Evolutionary conservation across 1,140 invertebrate genomes (phyloP).

Genomic region (Phortica variegata): DNA sequence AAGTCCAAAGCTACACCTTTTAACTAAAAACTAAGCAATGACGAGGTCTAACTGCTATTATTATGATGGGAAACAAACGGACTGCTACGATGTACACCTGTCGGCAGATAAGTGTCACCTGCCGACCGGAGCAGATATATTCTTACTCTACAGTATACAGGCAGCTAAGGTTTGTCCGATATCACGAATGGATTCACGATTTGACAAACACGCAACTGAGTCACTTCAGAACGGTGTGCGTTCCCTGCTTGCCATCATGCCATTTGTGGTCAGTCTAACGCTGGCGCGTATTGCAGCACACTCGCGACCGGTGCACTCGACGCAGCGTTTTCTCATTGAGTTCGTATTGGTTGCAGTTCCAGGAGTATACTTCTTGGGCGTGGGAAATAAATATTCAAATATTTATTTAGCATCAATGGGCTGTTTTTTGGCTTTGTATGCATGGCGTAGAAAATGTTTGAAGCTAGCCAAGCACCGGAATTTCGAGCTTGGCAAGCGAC

Average conservation of each 20-base stretch:
- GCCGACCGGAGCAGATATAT: slow-evolving; percentile 13
- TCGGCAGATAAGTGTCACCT: slow-evolving; percentile 4
- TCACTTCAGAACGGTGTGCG: slow-evolving; percentile 12
- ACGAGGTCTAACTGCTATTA: too few species aligned
- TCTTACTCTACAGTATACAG: slow-evolving; percentile 7
- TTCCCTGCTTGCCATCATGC: slow-evolving; percentile 15
- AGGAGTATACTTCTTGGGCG: slow-evolving; percentile 20
- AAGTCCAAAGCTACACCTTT: too few species aligned
- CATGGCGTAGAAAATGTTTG: not conserved
- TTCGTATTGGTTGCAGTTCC: slow-evolving; percentile 31
- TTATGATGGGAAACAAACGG: too few species aligned
- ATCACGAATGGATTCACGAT: too few species aligned
- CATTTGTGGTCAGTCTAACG: slow-evolving; percentile 23
- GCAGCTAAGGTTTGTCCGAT: too few species aligned
- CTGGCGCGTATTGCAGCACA: slow-evolving; percentile 21
- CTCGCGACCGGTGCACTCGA: slow-evolving; percentile 13
- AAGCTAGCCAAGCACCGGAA: not conserved
- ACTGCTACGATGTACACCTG: slow-evolving; percentile 6
- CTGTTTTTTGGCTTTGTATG: not conserved
- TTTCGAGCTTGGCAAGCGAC: slow-evolving; percentile 25
- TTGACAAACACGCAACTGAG: slow-evolving; percentile 9
- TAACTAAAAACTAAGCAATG: too few species aligned
- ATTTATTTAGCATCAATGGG: slow-evolving; percentile 3
- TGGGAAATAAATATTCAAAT: slow-evolving; percentile 10
- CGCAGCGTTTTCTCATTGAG: slow-evolving; percentile 29